Evolutionary conservation across 2,888 invertebrate species (phyloP).

Genomic region (Neria commutata): DNA sequence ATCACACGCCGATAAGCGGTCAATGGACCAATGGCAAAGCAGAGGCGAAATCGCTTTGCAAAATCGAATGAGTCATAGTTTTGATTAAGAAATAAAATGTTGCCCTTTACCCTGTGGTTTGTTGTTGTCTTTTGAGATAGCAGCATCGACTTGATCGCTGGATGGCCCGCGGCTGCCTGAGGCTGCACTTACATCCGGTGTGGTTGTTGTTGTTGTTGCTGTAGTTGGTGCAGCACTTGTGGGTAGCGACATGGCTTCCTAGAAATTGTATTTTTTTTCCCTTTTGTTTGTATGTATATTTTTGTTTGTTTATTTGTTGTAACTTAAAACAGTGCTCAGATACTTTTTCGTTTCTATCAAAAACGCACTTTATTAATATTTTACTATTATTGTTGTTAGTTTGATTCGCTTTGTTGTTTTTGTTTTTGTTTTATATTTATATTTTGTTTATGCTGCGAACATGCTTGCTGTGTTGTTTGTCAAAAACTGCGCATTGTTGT

Average conservation of each 20-base stretch:
- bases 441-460: too few relatives aligned
- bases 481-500: constrained; percentile 8
- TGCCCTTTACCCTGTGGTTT: too few relatives aligned
- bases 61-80: too few relatives aligned
- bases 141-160: background rate
- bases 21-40: too few relatives aligned
- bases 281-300: background rate
- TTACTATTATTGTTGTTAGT: constrained; percentile 1
- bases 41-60: too few relatives aligned
- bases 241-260: background rate
- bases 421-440: too few relatives aligned
- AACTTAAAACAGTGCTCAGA: too few relatives aligned
- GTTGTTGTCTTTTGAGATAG: background rate
- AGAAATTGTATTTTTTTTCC: background rate
- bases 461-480: background rate
- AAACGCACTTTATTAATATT: background rate
- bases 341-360: background rate
- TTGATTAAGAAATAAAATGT: too few relatives aligned
- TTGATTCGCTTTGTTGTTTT: background rate
- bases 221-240: constrained; percentile 7
- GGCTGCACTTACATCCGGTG: background rate
- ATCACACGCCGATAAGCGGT: too few relatives aligned
- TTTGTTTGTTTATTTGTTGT: too few relatives aligned
- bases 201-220: constrained; percentile 9
- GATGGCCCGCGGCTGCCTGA: background rate